phyloP scores from a whole-genome alignment of 2,113 vertebrate species.

The Anhinga anhinga region DNA sequence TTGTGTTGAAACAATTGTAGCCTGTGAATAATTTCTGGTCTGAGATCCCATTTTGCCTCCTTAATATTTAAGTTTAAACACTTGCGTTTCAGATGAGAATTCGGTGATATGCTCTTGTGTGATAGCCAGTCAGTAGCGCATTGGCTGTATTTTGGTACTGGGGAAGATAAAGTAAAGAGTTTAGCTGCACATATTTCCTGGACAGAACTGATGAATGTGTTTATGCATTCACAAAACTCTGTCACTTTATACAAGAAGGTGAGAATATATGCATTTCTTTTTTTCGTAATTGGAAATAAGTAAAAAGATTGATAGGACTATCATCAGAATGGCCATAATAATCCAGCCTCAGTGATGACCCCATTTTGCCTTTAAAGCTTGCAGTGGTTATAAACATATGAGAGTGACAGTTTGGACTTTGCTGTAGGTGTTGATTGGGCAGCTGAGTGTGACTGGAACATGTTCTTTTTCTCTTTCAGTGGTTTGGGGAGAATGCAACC shows the following conservation, averaged over 20 bases:
- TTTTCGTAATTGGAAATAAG: neutral
- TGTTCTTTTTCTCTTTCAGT: conserved; percentile 80
- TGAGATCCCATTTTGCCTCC: neutral
- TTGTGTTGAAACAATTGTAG: neutral
- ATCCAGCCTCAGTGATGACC: neutral
- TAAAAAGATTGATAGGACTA: neutral
- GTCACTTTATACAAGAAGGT: neutral
- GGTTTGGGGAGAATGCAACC: conserved; percentile 99
- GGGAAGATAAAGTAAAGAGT: neutral
- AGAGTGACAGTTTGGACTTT: neutral
- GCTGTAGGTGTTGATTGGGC: neutral
- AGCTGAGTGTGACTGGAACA: conserved; percentile 2
- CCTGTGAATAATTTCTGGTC: neutral
- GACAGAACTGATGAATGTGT: neutral
- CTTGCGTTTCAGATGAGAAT: neutral
- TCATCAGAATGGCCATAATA: neutral
- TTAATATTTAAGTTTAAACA: neutral
- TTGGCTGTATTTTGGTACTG: neutral
- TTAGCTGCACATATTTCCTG: neutral
- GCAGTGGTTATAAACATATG: neutral
- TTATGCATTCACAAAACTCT: neutral
- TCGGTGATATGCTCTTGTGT: neutral
- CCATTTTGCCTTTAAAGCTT: neutral
- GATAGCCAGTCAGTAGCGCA: neutral
- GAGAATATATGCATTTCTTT: neutral